Base-by-base conservation (phyloP, 2,888 invertebrate species). In the Panorpa germanica region DNA sequence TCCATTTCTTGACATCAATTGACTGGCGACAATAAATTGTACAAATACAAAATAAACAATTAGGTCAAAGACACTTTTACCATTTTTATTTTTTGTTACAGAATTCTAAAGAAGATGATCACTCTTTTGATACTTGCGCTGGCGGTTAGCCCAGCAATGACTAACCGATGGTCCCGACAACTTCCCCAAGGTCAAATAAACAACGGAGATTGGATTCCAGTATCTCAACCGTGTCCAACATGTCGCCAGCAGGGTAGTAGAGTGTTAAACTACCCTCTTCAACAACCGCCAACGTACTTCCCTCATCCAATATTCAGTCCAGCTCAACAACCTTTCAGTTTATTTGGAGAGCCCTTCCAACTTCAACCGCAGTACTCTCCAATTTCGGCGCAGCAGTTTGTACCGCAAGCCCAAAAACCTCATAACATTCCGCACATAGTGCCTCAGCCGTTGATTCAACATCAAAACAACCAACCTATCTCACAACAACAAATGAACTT, bases 201-300 rank as follows among this genome's bases (percentile, higher is more conserved):
- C 35, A 45, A 47, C 12, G 52, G 47, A 35, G 67, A 66, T 33
- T 68, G 67, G 67, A 55, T 67, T 32, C 67, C 67, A 9, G 46
- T 67, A 10, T 43, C 49, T 7, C 46, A 53, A 28, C 53, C 50
- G 24, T 45, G 43, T 30, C 48, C 52, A 14, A 46, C 52, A 2
- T 41, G 48, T 8, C 47, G 50, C 25, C 28, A 40, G 14, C 29
- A 7, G 11, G 23, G 14, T n/a, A 32, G 35, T n/a, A 35, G 38
- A 17, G 19, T 27, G 24, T 23, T 24, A 33, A 15, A 20, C 18
- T 24, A 29, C 8, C 18, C 27, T 14, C 25, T 35, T 28, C 39
- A 26, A 35, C 40, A 36, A 13, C 37, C 34, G 29, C 41, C 38
- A 9, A n/a, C n/a, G n/a, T n/a, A n/a, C n/a, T n/a, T n/a, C n/a